Base-by-base conservation (phyloP, 2,797 vertebrate genomes). In the Acanthurus leucopareius region DNA sequence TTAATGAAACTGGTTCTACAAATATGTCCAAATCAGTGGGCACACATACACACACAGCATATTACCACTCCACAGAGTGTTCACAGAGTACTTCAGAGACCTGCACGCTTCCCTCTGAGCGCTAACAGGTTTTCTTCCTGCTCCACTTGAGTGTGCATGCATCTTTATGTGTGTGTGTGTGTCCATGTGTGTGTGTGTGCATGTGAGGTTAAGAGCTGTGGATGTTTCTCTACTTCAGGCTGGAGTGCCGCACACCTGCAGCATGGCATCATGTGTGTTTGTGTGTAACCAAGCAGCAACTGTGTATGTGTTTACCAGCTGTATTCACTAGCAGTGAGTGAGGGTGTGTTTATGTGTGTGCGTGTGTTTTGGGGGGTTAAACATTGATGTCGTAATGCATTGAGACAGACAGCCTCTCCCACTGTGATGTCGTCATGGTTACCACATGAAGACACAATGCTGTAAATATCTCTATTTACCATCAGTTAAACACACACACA, bases 381-480 rank as follows among this genome's bases (percentile, higher is more conserved):
- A 89, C 87, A 91, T 69, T 91, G 88, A 92, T 94, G 88, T 84
- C 86, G 91, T 89, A 88, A 90, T 88, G 86, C 84, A 88, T 82
- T 87, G 84, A 93, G 91, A 94, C 84, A 91, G 91, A 90, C 88
- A 91, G 88, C 87, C 86, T 89, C 89, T 92, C 94, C 92, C 73
- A 89, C 91, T 94, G 94, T 90, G 90, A 85, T 17, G 88, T 95
- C 73, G 93, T 92, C 94, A 95, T 95, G 93, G 91, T 91, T 90
- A 95, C 94, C 89, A 85, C 86, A 92, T 86, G 86, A 89, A 91
- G 93, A 92, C 90, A 91, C 88, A 93, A 93, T 86, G 88, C 85
- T 88, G 92, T 90, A 93, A 94, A 94, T 94, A 94, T 94, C 93
- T 94, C 88, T 91, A 91, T 94, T 93, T 94, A 89, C 90, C 90